These are phyloP conservation scores for Menidia menidia DNA, from an alignment of 2,797 vertebrate genomes.

Conservation along the genomic window DNA sequence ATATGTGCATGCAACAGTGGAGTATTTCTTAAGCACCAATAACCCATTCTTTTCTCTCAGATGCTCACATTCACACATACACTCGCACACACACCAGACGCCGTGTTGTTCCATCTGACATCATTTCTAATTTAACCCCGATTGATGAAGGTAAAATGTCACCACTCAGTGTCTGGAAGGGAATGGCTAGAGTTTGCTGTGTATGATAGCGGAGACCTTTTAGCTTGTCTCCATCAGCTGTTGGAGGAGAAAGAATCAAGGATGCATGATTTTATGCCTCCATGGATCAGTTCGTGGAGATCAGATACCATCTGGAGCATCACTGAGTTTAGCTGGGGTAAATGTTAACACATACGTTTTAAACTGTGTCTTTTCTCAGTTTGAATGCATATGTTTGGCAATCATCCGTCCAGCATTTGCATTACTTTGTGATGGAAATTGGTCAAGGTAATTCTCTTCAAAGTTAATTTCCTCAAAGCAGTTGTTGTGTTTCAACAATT, in stretches of 20 bases:
- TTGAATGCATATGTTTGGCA: neutral
- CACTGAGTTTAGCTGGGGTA: conserved; percentile 8
- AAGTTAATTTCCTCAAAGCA: neutral
- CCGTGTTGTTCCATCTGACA: conserved; percentile 56
- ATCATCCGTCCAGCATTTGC: neutral
- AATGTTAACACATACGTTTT: neutral
- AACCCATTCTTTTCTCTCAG: conserved; percentile 15
- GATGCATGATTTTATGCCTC: conserved; percentile 50
- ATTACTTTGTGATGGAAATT: neutral
- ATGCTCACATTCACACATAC: conserved; percentile 17
- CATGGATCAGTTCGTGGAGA: conserved; percentile 55
- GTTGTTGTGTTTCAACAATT: neutral
- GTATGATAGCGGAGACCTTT: conserved; percentile 65
- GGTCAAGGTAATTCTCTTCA: neutral
- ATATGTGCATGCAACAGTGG: conserved; percentile 50
- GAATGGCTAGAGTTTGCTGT: conserved; percentile 38
- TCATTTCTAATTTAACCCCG: conserved; percentile 59
- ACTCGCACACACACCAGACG: conserved; percentile 27
- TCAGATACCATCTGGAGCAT: conserved; percentile 12
- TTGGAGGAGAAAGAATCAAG: conserved; percentile 42
- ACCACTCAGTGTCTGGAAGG: conserved; percentile 39
- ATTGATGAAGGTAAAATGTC: conserved; percentile 72
- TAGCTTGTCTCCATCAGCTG: conserved; percentile 52
- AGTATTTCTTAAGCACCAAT: conserved; percentile 38
- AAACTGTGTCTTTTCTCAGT: neutral